Conservation (phyloP, 30 jellyfish, hydroid and myxozoan species). For the Morbakka virulenta region DNA sequence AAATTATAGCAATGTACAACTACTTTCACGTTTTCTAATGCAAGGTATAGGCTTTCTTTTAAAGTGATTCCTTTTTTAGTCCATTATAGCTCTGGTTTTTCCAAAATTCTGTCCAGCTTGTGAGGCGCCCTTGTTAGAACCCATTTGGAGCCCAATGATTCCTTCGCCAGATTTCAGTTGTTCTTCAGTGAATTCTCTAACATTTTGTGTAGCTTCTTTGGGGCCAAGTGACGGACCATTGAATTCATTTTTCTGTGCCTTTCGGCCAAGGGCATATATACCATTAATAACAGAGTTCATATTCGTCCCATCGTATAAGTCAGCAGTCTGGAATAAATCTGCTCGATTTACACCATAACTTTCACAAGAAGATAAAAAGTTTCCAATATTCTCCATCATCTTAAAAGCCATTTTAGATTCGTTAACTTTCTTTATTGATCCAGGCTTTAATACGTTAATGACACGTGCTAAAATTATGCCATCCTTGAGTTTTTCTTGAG, state of each 20-base stretch:
- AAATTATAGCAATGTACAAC: too few relatives aligned
- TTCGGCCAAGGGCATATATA: constrained; percentile 84
- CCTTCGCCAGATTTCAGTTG: constrained; percentile 87
- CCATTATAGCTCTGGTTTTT: constrained; percentile 75
- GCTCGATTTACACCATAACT: constrained; percentile 51
- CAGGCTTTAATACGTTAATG: constrained; percentile 68
- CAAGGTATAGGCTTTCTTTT: too few relatives aligned
- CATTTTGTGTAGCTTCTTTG: constrained; percentile 68
- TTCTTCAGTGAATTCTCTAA: constrained; percentile 78
- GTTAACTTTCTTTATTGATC: constrained; percentile 72
- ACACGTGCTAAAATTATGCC: constrained; percentile 75
- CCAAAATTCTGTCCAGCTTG: constrained; percentile 89
- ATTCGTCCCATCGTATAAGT: constrained; percentile 76
- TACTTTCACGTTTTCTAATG: too few relatives aligned
- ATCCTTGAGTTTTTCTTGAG: constrained; percentile 60
- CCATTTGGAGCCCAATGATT: constrained; percentile 82
- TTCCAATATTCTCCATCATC: constrained; percentile 95
- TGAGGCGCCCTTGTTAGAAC: constrained; percentile 77
- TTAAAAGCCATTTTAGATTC: constrained; percentile 82
- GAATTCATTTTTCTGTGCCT: constrained; percentile 61
- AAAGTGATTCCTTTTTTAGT: too few relatives aligned
- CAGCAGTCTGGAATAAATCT: constrained; percentile 97
- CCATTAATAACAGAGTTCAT: constrained; percentile 87
- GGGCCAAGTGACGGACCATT: constrained; percentile 96
- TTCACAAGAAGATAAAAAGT: constrained; percentile 69